A percentile compares a stretch with the other conserved stretches of the same genome.
phyloP scores from a whole-genome alignment of 2,797 vertebrate species.

The Hephaestus fuliginosus region DNA sequence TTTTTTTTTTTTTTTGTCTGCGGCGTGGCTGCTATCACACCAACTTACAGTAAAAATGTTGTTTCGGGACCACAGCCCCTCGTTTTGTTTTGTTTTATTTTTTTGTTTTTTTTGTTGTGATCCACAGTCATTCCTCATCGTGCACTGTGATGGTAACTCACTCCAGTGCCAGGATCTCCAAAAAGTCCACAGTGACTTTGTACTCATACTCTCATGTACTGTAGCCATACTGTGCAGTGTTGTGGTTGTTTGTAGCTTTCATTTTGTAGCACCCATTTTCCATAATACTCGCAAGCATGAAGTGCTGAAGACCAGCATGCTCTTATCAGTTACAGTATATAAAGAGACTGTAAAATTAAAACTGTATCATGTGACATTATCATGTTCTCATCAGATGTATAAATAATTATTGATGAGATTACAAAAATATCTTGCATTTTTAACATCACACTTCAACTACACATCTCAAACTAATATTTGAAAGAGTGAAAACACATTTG shows the following conservation, averaged over 20 bases:
- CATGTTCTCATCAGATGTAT: neutral
- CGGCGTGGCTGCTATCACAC: conserved; percentile 44
- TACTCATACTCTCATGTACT: conserved; percentile 47
- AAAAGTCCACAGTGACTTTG: conserved; percentile 24
- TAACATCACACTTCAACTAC: no score
- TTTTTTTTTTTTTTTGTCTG: conserved; percentile 3
- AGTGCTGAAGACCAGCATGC: conserved; percentile 59
- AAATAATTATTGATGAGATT: neutral
- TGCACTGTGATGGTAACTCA: conserved; percentile 60
- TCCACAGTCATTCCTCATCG: conserved; percentile 2
- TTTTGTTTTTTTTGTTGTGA: conserved; percentile 9
- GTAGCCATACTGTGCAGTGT: conserved; percentile 64
- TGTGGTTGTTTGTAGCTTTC: conserved; percentile 69
- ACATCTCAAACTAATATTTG: neutral
- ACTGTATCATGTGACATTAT: neutral
- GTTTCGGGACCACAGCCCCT: conserved; percentile 62
- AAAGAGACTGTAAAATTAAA: conserved; percentile 34
- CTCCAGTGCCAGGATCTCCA: conserved; percentile 52
- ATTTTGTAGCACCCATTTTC: conserved; percentile 58
- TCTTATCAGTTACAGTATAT: conserved; percentile 29
- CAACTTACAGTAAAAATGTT: conserved; percentile 29
- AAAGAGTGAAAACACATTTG: neutral
- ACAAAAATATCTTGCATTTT: neutral
- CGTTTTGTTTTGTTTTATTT: conserved; percentile 10
- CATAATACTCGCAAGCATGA: conserved; percentile 51